phyloP scores from a whole-genome alignment of 2,797 vertebrate species.

The Cebuella pygmaea region DNA sequence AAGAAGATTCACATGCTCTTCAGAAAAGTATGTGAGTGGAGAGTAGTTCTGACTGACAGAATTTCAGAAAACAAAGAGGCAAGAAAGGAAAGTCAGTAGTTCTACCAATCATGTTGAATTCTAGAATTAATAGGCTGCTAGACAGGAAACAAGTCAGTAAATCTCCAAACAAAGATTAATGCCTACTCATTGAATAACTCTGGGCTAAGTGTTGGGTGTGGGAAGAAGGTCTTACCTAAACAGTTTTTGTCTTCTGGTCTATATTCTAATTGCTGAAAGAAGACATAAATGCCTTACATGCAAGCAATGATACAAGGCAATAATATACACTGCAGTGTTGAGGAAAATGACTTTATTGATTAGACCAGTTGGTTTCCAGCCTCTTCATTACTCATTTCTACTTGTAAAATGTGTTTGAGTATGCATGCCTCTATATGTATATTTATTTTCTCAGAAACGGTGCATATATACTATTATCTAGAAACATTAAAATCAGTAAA shows the following conservation, averaged over 20 bases:
- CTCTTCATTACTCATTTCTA: neutral
- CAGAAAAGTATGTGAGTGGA: neutral
- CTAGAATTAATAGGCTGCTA: neutral
- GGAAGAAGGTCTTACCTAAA: neutral
- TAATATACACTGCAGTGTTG: neutral
- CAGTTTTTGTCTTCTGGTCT: neutral
- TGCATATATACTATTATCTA: neutral
- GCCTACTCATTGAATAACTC: neutral
- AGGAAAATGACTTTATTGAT: neutral
- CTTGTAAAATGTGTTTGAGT: neutral
- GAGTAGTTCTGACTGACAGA: neutral
- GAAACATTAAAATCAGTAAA: neutral
- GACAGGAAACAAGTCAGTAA: neutral
- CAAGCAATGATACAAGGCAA: neutral
- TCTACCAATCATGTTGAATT: neutral
- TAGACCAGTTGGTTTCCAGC: neutral
- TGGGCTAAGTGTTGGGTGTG: neutral
- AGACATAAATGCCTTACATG: neutral
- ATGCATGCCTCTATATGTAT: fast-evolving
- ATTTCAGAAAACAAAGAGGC: neutral
- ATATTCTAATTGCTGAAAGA: neutral
- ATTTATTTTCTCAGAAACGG: neutral
- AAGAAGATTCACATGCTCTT: neutral
- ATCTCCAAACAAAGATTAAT: neutral
- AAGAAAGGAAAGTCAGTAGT: neutral